Evolutionary conservation across 2,888 invertebrate species (phyloP).

Genomic region (Xestobium rufovillosum): DNA sequence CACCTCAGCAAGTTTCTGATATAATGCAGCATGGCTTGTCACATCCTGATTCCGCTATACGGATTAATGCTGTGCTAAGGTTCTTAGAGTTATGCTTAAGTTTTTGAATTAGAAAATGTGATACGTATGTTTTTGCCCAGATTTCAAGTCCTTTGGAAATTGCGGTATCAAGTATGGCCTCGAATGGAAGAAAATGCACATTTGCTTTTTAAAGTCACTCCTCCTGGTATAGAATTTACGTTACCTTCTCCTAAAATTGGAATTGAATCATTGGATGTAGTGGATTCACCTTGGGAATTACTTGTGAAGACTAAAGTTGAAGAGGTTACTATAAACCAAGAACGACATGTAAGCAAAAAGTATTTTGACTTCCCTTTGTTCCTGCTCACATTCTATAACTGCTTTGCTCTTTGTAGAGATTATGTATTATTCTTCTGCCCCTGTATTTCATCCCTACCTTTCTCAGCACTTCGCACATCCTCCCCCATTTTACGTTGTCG

Average conservation of each 20-base stretch:
- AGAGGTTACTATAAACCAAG: slow-evolving; percentile 97
- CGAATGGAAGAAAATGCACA: slow-evolving; percentile 98
- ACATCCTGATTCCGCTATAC: slow-evolving; percentile 70
- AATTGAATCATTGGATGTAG: slow-evolving; percentile 85
- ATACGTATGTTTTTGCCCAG: slow-evolving; percentile 37
- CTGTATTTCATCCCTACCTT: no score
- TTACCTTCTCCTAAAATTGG: slow-evolving; percentile 98
- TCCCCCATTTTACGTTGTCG: no score
- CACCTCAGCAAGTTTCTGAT: slow-evolving; percentile 81
- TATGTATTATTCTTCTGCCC: no score
- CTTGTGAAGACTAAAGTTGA: slow-evolving; percentile 97
- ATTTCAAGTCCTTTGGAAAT: slow-evolving; percentile 93
- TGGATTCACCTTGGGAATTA: slow-evolving; percentile 99
- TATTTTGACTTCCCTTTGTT: no score
- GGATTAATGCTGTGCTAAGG: slow-evolving; percentile 77
- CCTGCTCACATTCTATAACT: no score
- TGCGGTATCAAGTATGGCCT: slow-evolving; percentile 97
- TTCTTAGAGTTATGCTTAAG: slow-evolving; percentile 28
- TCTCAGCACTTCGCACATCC: no score
- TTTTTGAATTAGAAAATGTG: no score
- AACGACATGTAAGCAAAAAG: slow-evolving; percentile 72
- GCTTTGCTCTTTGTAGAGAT: no score
- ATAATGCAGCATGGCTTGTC: slow-evolving; percentile 85
- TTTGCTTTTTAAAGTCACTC: slow-evolving; percentile 93
- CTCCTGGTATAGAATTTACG: slow-evolving; percentile 98